Base-by-base conservation (phyloP, 2,797 vertebrate species). In the Psittacula echo region DNA sequence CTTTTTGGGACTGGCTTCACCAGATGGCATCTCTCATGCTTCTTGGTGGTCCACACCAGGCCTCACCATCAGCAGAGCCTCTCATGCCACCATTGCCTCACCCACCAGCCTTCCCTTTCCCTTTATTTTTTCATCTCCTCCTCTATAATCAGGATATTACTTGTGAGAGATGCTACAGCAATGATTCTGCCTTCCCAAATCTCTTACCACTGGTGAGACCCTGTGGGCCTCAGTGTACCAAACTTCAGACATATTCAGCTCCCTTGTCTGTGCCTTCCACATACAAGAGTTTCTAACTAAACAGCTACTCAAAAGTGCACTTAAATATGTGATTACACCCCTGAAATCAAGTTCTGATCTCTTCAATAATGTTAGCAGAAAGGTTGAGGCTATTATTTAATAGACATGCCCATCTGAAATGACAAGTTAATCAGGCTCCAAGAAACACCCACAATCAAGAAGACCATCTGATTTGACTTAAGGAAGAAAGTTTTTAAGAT, bases 21-120 rank as follows among this genome's bases (percentile, higher is more conserved):
- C 0, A 0, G 2, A 58, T 1, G 4, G 64, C 23, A 84, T 60
- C 66, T 47, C 77, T 54, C 73, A n/a, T 89, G 39, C 26, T 76
- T 66, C 50, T 54, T 47, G 39, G 15, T 23, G 15, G 29, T 27
- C 62, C 66, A 75, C 2, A 1, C 11, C 47, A 90, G 76, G 34
- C 32, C 66, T 8, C 39, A n/a, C 18, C 41, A 42, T 5, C 61
- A 70, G 76, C 39, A 73, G 30, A 83, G 37, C 44, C 30, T 48
- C 62, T 77, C 12, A 1, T 47, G 30, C 27, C 15, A 0, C 41
- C 64, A 45, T 3, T 1, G 1, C 23, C 6, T 13, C 61, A 34
- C 23, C 14, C 56, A 64, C 24, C 56, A 77, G 27, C 17, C 11
- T 64, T 50, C 24, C 47, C n/a, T 79, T 60, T 29, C 34, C 13